Evolutionary conservation across 2,888 invertebrate species (phyloP).

Genomic region (Hermodice carunculata): DNA sequence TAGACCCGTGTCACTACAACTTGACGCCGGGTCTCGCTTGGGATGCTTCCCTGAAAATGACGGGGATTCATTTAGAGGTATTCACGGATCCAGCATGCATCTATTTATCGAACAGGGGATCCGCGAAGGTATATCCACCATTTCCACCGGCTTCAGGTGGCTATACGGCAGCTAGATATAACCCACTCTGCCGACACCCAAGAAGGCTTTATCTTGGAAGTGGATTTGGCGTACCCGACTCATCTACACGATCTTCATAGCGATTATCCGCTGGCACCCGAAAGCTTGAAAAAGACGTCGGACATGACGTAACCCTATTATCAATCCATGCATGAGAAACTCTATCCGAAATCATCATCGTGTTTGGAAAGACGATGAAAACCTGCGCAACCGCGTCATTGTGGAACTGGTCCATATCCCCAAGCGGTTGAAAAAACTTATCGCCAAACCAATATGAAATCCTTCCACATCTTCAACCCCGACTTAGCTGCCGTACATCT

Average conservation of each 20-base stretch:
- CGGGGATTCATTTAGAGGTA: slow-evolving; percentile 42
- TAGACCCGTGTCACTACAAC: slow-evolving; percentile 49
- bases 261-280: too few relatives aligned
- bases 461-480: too few relatives aligned
- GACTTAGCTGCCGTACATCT: too few relatives aligned
- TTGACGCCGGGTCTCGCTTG: slow-evolving; percentile 53
- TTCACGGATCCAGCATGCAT: slow-evolving; percentile 44
- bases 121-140: slow-evolving; percentile 17
- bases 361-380: too few relatives aligned
- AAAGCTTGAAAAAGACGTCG: too few relatives aligned
- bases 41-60: slow-evolving; percentile 51
- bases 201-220: slow-evolving; percentile 66
- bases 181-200: not conserved
- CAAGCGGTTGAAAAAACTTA: not conserved
- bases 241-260: slow-evolving; percentile 60
- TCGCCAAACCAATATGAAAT: too few relatives aligned
- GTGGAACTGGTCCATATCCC: too few relatives aligned
- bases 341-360: too few relatives aligned
- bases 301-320: too few relatives aligned
- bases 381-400: too few relatives aligned
- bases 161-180: not conserved
- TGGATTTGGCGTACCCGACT: slow-evolving; percentile 69
- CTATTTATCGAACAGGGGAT: slow-evolving; percentile 32
- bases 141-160: slow-evolving; percentile 41
- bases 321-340: too few relatives aligned